Conservation (phyloP, 2,113 vertebrate species). For the Procapra przewalskii region DNA sequence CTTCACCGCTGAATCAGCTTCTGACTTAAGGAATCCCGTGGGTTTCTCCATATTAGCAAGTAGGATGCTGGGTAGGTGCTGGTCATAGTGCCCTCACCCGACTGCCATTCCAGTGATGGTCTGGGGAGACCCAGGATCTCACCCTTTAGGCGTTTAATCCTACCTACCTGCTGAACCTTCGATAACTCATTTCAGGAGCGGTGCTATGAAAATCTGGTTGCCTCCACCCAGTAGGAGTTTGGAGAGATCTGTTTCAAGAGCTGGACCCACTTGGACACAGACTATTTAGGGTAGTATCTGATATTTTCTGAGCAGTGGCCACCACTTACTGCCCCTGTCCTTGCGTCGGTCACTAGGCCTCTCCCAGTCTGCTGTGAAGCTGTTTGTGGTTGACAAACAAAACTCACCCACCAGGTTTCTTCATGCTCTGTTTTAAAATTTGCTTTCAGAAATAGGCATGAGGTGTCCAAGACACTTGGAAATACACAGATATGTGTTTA, state of each 20-base stretch:
- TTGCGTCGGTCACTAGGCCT: conserved; percentile 24
- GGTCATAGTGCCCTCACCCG: too few species aligned
- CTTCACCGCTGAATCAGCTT: not conserved
- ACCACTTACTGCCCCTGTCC: not conserved
- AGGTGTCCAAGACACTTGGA: conserved; percentile 31
- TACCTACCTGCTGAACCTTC: conserved; percentile 27
- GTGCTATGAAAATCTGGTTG: conserved; percentile 39
- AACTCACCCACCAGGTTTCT: conserved; percentile 43
- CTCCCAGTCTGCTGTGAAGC: not conserved
- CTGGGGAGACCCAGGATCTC: not conserved
- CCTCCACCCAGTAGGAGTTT: conserved; percentile 28
- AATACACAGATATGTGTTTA: conserved; percentile 54
- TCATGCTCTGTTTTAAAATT: not conserved
- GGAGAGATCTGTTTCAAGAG: conserved; percentile 36
- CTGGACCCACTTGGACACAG: conserved; percentile 48
- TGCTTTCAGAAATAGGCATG: conserved; percentile 63
- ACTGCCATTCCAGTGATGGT: not conserved
- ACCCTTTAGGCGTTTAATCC: not conserved
- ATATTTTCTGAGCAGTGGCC: conserved; percentile 65
- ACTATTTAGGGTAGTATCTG: conserved; percentile 37
- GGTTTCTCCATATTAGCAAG: not conserved
- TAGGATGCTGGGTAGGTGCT: not conserved
- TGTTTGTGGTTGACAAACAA: conserved; percentile 63
- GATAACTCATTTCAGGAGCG: conserved; percentile 38
- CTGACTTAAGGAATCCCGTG: not conserved